Evolutionary conservation across 1,140 invertebrate genomes (phyloP), one percentile per base, ranked within the genome.

Genomic region (Proctacanthus coquilletti): DNA sequence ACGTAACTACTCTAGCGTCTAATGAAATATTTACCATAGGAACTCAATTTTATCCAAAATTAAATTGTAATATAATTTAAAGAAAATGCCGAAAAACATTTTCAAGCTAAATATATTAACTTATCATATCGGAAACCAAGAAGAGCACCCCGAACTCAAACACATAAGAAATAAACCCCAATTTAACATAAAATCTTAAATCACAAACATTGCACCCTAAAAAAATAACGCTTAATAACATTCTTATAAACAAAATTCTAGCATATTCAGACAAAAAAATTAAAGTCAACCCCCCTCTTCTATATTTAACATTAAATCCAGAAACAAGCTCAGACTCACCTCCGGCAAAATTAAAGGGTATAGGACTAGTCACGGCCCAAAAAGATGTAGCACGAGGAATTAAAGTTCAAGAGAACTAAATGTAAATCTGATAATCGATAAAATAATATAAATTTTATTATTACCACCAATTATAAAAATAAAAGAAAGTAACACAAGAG

Each of bases 281-380:
- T 59, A 80, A 65, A 43, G 70, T 68, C 77, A 81, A 80, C n/a
- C 58, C 59, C 0, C 65, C 63, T 53, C 67, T 67, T 62, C 66
- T 65, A 68, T 76, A 80, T 47, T 81, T 77, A 52, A 72, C 61
- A 72, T 81, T 80, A 77, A 76, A 82, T 6, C 76, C 76, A 19
- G 73, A 82, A 48, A 81, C 73, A 65, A 81, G 69, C 54, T 82
- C 76, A 32, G 70, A 76, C 53, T 82, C 75, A 0, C 74, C 72
- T 49, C 81, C 76, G 48, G 72, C 66, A 69, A 82, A 80, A 77
- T 82, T 77, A 77, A 80, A 80, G 42, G 75, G 75, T 50, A 71
- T 70, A 1, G 75, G 77, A 70, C 80, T 80, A 48, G 70, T 74
- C 58, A 81, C 76, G 34, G 72, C 74, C 56, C 80, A 64, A 45